Evolutionary conservation across 2,113 vertebrate species (phyloP), one percentile per base, ranked within the genome.

Genomic region (Verasper variegatus): DNA sequence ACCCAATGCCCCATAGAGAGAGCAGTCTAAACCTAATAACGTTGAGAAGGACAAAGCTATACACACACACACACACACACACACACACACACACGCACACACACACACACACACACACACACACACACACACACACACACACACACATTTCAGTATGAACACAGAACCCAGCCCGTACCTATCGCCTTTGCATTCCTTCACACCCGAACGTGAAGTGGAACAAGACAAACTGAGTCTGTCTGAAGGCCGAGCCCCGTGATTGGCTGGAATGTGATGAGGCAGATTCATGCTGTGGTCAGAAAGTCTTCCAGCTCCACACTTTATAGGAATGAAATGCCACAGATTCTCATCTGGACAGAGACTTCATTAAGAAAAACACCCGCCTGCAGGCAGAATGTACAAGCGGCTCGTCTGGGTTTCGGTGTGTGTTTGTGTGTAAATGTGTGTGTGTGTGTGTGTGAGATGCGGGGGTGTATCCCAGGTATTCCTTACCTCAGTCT

Each of bases 401-500:
- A 57, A 5, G 13, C 62, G 51, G 78, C 68, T 86, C 74, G 67
- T 45, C 40, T 42, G 40, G 40, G 40, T 42, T 13, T 42, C 12
- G 51, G 42, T 51, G 65, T 45, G 64, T 62, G 62, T 40, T 35
- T 51, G 77, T 31, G 49, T 35, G 68, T 62, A 31, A 31, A 31
- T 7, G 31, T 31, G 68, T 62, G 62, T 40, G 42, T 51, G 74
- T 31, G 49, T 35, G 68, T 62, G 62, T 40, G 42, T 51, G 77
- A 40, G 56, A 23, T 10, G 27, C 86, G 86, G 88, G 83, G 86
- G 83, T 76, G 62, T 75, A 51, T 17, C 11, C 45, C 31, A 74
- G 77, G 74, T 80, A 81, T 88, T 86, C 60, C 69, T 11, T n/a
- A 55, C 74, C 70, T 40, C 21, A 45, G 77, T 61, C 61, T 42